Conservation (phyloP, 2,113 vertebrate genomes). For the Trichomycterus rosablanca region DNA sequence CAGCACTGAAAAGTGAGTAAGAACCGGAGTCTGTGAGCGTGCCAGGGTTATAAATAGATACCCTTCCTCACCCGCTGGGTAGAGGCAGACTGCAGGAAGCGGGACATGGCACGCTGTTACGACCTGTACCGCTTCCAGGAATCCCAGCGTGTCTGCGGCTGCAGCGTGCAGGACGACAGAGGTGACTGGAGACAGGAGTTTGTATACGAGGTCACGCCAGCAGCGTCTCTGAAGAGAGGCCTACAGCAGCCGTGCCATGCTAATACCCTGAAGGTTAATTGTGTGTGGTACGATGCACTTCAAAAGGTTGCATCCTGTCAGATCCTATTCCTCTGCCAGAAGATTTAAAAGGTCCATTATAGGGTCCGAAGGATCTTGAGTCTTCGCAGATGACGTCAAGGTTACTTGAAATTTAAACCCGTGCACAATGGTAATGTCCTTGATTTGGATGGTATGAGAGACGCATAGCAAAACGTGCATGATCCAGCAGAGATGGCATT, state of each 20-base stretch:
- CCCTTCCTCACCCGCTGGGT: constrained; percentile 36
- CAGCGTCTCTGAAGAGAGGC: constrained; percentile 17
- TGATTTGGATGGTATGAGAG: constrained; percentile 3
- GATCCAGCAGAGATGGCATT: not conserved
- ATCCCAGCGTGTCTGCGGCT: not conserved
- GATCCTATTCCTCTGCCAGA: not conserved
- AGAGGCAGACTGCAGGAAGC: constrained; percentile 19
- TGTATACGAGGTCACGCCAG: not conserved
- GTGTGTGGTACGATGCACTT: not conserved
- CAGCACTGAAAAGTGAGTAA: constrained; percentile 5
- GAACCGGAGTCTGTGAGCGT: not conserved
- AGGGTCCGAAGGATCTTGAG: too few relatives aligned
- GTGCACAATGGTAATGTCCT: not conserved
- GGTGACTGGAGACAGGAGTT: constrained; percentile 24
- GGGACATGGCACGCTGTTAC: constrained; percentile 25
- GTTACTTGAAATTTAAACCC: not conserved
- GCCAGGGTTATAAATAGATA: constrained; percentile 36
- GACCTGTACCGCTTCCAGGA: constrained; percentile 5
- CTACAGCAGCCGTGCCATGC: not conserved
- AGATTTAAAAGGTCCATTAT: not conserved
- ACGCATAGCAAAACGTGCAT: not conserved
- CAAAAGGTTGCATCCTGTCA: not conserved
- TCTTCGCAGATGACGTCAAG: not conserved
- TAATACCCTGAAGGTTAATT: constrained; percentile 26
- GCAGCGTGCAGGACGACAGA: constrained; percentile 4